Evolutionary conservation across 2,797 vertebrate species (phyloP).

Genomic region (Rhinogobio ventralis): DNA sequence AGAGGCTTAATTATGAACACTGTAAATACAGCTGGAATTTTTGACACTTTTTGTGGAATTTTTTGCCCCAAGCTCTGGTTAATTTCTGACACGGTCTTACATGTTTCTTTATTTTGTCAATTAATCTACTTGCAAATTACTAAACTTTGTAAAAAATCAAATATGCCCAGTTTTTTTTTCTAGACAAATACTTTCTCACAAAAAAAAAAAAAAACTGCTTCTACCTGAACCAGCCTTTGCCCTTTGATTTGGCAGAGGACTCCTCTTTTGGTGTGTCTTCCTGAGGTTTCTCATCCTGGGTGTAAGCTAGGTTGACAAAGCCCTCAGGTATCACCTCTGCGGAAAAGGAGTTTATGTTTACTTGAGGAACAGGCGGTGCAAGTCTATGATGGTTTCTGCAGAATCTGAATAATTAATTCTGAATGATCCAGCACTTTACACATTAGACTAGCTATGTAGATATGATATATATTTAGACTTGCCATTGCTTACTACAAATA

Average conservation of each 20-base stretch:
- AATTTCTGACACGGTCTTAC: neutral
- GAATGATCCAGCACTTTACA: neutral
- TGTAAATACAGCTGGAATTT: neutral
- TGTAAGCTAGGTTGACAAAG: constrained; percentile 64
- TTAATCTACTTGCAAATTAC: neutral
- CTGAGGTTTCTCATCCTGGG: constrained; percentile 63
- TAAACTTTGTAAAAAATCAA: neutral
- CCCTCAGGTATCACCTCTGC: constrained; percentile 58
- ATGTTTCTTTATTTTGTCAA: neutral
- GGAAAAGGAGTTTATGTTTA: constrained; percentile 12
- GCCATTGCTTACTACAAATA: neutral
- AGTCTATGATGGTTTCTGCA: constrained; percentile 23
- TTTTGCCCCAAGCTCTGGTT: neutral
- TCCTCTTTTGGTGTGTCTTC: constrained; percentile 48
- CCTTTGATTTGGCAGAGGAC: constrained; percentile 46
- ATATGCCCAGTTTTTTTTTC: neutral
- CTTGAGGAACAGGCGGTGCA: neutral
- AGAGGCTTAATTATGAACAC: neutral
- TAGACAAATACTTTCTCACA: neutral
- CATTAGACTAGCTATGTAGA: neutral
- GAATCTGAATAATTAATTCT: constrained; percentile 23
- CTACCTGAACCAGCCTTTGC: constrained; percentile 48
- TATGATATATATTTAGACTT: neutral
- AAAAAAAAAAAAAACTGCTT: neutral
- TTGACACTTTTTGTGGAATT: neutral